Conservation (phyloP, 2,888 invertebrate species). For the Nycteola revayana region DNA sequence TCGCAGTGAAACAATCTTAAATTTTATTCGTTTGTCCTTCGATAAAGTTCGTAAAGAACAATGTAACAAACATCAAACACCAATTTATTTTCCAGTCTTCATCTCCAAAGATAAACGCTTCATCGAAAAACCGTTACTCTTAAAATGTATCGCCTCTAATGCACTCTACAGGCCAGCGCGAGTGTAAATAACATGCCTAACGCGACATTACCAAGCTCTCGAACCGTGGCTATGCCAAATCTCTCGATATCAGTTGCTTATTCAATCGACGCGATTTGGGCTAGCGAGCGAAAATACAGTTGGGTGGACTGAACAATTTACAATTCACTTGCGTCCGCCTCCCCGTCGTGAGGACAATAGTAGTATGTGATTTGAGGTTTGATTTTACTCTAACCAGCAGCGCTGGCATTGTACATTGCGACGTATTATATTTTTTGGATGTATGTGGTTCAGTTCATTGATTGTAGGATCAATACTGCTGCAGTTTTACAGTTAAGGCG, state of each 20-base stretch:
- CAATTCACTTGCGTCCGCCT: constrained; percentile 54
- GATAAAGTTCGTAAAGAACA: too few relatives aligned
- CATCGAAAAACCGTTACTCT: constrained; percentile 1
- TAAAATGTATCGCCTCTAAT: constrained; percentile 8
- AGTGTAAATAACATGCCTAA: constrained; percentile 28
- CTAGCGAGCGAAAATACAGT: constrained; percentile 56
- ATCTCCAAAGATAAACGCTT: not conserved
- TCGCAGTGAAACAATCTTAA: too few relatives aligned
- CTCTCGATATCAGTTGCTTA: constrained; percentile 67
- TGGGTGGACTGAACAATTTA: constrained; percentile 60
- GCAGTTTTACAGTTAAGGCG: too few relatives aligned
- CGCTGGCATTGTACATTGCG: constrained; percentile 20
- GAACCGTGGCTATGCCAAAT: constrained; percentile 37
- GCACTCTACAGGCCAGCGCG: constrained; percentile 19
- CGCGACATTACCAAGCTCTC: constrained; percentile 28
- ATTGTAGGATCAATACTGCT: constrained; percentile 5
- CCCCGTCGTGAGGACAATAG: constrained; percentile 37
- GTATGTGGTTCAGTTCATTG: constrained; percentile 16
- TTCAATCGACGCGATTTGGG: constrained; percentile 64
- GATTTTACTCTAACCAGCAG: constrained; percentile 34
- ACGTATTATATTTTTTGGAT: constrained; percentile 19
- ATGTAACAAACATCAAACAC: too few relatives aligned
- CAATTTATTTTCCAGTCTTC: too few relatives aligned
- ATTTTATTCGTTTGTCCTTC: too few relatives aligned
- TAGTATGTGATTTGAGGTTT: constrained; percentile 44